Evolutionary conservation across 2,797 vertebrate species (phyloP).

Genomic region (Gambelia wislizenii): DNA sequence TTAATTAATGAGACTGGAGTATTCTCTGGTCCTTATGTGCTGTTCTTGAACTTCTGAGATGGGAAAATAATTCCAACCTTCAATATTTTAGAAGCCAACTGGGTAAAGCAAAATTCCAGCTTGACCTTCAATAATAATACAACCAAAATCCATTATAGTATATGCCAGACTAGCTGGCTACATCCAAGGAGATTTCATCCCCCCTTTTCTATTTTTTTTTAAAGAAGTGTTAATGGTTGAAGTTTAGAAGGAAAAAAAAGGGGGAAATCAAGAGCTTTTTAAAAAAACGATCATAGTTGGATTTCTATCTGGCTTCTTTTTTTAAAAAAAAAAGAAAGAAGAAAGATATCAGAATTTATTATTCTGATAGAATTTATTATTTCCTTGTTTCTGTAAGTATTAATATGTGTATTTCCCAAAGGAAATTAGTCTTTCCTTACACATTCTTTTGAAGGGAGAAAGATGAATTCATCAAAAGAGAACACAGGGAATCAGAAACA

Average conservation of each 20-base stretch:
- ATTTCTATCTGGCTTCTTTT: constrained; percentile 29
- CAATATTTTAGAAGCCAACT: constrained; percentile 75
- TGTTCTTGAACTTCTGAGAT: constrained; percentile 76
- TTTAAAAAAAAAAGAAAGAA: constrained; percentile 2
- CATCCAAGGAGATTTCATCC: constrained; percentile 49
- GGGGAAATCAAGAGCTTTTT: not conserved
- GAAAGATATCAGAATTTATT: no score
- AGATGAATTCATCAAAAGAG: constrained; percentile 36
- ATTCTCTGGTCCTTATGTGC: constrained; percentile 69
- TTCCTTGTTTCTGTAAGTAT: not conserved
- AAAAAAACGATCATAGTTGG: constrained; percentile 47
- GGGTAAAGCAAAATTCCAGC: constrained; percentile 72
- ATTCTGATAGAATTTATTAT: not conserved
- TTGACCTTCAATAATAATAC: constrained; percentile 76
- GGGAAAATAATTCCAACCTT: constrained; percentile 76
- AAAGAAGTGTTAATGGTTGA: constrained; percentile 8
- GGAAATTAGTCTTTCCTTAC: constrained; percentile 13
- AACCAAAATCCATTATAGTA: constrained; percentile 67
- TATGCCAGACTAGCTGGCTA: constrained; percentile 57
- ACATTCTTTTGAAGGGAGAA: not conserved
- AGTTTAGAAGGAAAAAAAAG: constrained; percentile 16
- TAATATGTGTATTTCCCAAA: constrained; percentile 6
- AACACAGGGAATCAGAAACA: not conserved
- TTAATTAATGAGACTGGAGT: constrained; percentile 78
- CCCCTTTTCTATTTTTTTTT: constrained; percentile 42